Base-by-base conservation (phyloP, 2,888 invertebrate genomes). In the Drosophila colorata region DNA sequence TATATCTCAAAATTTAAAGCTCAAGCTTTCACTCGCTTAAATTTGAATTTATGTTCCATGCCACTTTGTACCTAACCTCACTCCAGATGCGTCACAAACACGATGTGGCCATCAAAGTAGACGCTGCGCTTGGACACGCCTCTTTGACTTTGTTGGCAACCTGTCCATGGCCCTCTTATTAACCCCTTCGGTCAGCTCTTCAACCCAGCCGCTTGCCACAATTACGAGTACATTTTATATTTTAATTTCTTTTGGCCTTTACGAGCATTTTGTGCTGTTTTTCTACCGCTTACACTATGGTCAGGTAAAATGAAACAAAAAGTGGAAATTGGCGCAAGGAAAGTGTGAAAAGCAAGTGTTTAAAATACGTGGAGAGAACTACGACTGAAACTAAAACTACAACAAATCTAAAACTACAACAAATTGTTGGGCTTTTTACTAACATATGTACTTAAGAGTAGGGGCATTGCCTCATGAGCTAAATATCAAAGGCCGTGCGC, bases 281-380 rank as follows among this genome's bases (percentile, higher is more conserved):
- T 46, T 63, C n/a, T 35, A 16, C 41, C 6, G 18, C 0, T 51
- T 58, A 9, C n/a, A 23, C 11, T 55, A 20, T 61, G 53, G 38
- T 33, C 48, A 35, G 25, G 37, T 63, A 65, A 73, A 84, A 80
- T 60, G 74, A 84, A 87, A 88, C 80, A 69, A 76, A 77, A 82
- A 80, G 78, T 84, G 72, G 49, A 68, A 86, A 86, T 85, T 78
- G 78, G 89, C 83, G 76, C 86, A 85, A 87, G 83, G 86, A 86
- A 86, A 86, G 86, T 86, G 88, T 89, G 88, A 86, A 86, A 76
- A 80, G 76, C 82, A 75, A 74, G 33, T 13, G 13, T 9, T 75
- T 75, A 66, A 77, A 79, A 58, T 66, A 58, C 43, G 46, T 37
- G 46, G 33, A 53, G 53, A 59, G 38, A 38, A 25, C 25, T 4